A percentile compares a stretch with the other conserved stretches of the same genome.
Conservation (phyloP, 2,113 vertebrate species). For the Irena cyanogastra region DNA sequence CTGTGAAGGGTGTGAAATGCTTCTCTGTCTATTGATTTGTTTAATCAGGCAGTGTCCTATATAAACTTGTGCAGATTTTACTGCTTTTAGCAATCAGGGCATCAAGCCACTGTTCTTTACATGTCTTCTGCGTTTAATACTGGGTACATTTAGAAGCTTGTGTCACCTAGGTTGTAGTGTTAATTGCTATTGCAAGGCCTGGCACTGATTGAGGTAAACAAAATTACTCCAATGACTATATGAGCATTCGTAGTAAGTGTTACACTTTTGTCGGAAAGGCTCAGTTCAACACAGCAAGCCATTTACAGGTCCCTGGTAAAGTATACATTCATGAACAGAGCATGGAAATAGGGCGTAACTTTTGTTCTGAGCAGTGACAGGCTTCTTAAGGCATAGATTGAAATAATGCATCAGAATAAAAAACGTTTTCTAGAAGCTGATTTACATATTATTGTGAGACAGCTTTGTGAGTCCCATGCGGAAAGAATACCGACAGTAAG, state of each 20-base stretch:
- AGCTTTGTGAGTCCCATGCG: not conserved
- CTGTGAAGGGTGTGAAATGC: not conserved
- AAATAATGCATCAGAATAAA: not conserved
- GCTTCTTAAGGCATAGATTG: not conserved
- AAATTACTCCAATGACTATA: not conserved
- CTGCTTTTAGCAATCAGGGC: not conserved
- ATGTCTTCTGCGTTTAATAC: rapidly evolving
- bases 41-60: not conserved
- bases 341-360: not conserved
- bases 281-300: not conserved
- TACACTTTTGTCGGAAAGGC: not conserved
- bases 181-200: not conserved
- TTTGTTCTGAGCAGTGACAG: not conserved
- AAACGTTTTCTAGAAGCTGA: not conserved
- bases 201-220: not conserved
- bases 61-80: not conserved
- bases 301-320: not conserved
- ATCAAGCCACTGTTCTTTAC: not conserved
- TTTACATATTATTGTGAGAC: not conserved
- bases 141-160: not conserved
- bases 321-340: not conserved
- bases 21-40: not conserved
- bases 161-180: not conserved
- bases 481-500: not conserved
- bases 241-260: not conserved